Evolutionary conservation across 2,797 vertebrate genomes (phyloP).

Genomic region (Peromyscus melanophrys): DNA sequence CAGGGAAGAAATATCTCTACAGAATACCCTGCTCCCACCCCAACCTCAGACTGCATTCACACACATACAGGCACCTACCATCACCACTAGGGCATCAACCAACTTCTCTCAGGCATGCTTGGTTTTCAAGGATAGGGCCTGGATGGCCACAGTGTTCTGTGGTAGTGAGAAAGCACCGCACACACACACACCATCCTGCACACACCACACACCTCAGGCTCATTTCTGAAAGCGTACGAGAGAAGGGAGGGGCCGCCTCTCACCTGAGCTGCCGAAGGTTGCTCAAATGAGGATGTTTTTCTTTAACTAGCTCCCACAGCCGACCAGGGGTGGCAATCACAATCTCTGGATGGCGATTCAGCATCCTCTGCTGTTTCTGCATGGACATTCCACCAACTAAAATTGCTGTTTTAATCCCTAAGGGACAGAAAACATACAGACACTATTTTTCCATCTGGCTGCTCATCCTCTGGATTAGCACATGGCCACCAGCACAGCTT

Average conservation of each 20-base stretch:
- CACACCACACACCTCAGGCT: neutral
- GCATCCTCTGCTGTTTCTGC: slow-evolving; percentile 95
- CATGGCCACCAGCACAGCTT: neutral
- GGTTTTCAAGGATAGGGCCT: neutral
- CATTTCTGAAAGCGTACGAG: neutral
- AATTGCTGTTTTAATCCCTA: slow-evolving; percentile 96
- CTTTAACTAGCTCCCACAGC: slow-evolving; percentile 96
- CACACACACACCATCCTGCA: neutral
- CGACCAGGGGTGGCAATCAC: slow-evolving; percentile 97
- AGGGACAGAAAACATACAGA: slow-evolving; percentile 12
- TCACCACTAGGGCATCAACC: neutral
- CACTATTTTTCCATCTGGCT: neutral
- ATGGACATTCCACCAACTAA: slow-evolving; percentile 97
- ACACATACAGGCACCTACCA: neutral
- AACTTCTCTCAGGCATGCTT: neutral
- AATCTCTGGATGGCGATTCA: slow-evolving; percentile 95
- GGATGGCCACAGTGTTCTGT: neutral
- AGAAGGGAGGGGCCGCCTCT: neutral
- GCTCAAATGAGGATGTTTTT: slow-evolving; percentile 94
- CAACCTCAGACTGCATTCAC: neutral
- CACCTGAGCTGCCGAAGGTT: slow-evolving; percentile 95
- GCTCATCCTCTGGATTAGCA: neutral
- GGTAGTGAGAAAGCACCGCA: neutral
- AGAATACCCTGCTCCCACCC: neutral
- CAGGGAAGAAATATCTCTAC: neutral